These are phyloP conservation scores for Aethina tumida DNA, from an alignment of 1,140 invertebrate genomes.

Conservation along the genomic window DNA sequence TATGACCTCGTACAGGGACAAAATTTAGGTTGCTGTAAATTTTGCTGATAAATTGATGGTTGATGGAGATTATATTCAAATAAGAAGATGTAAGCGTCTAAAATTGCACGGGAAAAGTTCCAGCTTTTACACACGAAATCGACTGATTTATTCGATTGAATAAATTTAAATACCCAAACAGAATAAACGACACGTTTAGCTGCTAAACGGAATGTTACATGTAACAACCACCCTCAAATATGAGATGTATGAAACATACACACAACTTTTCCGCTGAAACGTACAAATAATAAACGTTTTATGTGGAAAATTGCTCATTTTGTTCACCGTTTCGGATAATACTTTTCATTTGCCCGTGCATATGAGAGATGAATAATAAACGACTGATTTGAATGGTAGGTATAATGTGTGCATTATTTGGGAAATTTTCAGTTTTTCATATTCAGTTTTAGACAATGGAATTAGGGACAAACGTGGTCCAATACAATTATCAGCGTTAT, in stretches of 20 bases:
- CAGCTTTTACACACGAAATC: constrained; percentile 23
- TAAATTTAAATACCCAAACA: constrained; percentile 24
- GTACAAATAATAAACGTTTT: too few species aligned
- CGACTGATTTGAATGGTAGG: too few species aligned
- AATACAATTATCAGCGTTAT: too few species aligned
- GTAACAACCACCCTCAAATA: constrained; percentile 15
- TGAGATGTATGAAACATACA: constrained; percentile 8
- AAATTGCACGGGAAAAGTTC: constrained; percentile 15
- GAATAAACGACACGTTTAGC: constrained; percentile 21
- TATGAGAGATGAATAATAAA: too few species aligned
- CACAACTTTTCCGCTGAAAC: neutral
- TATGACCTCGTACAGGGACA: too few species aligned
- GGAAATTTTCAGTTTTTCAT: too few species aligned
- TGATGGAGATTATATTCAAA: constrained; percentile 20
- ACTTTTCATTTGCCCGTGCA: too few species aligned
- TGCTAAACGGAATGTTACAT: constrained; percentile 15
- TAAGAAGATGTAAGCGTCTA: constrained; percentile 14
- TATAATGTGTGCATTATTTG: too few species aligned
- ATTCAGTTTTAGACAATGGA: too few species aligned
- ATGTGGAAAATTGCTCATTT: too few species aligned
- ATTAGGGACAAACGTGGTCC: too few species aligned
- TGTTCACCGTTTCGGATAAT: too few species aligned
- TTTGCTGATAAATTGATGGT: constrained; percentile 17
- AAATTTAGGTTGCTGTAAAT: constrained; percentile 9
- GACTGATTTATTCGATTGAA: constrained; percentile 25